Evolutionary conservation across 2,113 vertebrate species (phyloP).

Genomic region (Rousettus leschenaultii): DNA sequence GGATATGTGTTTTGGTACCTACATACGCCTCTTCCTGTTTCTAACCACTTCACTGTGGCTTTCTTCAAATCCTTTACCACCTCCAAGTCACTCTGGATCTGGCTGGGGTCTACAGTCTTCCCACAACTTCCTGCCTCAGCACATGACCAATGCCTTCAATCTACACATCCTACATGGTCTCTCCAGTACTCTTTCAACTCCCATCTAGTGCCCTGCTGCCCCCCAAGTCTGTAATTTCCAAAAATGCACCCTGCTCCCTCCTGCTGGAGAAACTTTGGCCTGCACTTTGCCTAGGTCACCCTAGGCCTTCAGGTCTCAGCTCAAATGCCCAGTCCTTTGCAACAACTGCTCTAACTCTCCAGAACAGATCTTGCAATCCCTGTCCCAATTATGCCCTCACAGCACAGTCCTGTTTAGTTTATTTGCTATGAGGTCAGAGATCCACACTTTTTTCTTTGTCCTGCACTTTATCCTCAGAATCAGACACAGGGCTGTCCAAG

Average conservation of each 20-base stretch:
- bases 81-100: not conserved
- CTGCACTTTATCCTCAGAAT: not conserved
- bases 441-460: not conserved
- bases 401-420: not conserved
- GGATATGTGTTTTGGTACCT: not conserved
- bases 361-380: not conserved
- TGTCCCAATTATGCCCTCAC: not conserved
- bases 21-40: not conserved
- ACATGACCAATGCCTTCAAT: not conserved
- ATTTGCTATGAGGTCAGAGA: not conserved
- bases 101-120: not conserved
- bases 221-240: not conserved
- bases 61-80: not conserved
- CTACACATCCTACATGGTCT: rapidly evolving
- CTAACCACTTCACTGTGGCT: not conserved
- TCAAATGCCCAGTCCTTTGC: not conserved
- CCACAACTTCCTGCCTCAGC: not conserved
- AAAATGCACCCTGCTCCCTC: not conserved
- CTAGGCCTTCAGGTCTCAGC: not conserved
- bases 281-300: not conserved
- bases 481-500: not conserved
- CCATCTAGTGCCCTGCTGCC: not conserved
- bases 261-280: not conserved
- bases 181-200: not conserved
- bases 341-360: not conserved